Conservation (phyloP, 2,797 vertebrate species). For the Galagoides demidoff region DNA sequence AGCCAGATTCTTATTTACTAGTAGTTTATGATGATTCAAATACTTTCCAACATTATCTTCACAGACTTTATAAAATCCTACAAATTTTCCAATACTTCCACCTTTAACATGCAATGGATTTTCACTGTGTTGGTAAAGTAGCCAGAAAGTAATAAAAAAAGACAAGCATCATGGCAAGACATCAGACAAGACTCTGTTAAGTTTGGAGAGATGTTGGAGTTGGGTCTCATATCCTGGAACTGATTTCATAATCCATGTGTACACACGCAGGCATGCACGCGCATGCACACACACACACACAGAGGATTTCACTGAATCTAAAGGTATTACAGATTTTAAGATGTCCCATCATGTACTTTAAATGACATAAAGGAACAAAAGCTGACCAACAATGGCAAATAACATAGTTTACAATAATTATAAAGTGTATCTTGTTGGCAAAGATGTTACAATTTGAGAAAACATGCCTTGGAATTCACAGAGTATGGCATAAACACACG, state of each 20-base stretch:
- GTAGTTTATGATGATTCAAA: neutral
- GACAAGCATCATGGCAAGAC: neutral
- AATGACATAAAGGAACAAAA: neutral
- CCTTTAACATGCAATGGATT: neutral
- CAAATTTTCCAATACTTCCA: neutral
- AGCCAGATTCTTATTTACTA: neutral
- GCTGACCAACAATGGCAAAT: neutral
- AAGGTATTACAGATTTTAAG: neutral
- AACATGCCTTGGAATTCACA: neutral
- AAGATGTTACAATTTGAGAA: slow-evolving; percentile 23
- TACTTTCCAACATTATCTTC: neutral
- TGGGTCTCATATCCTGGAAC: neutral
- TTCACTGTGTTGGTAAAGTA: neutral
- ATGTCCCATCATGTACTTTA: neutral
- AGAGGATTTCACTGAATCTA: neutral
- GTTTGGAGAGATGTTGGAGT: neutral
- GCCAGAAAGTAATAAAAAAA: neutral
- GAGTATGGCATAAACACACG: neutral
- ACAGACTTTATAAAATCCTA: neutral
- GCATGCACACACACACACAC: neutral
- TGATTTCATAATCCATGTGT: neutral
- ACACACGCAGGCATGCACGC: accelerated
- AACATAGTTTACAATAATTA: neutral
- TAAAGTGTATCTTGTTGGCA: neutral
- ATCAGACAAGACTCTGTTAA: neutral